These are phyloP conservation scores for Zaprionus ghesquierei DNA, from an alignment of 1,140 invertebrate genomes.

Conservation along the genomic window DNA sequence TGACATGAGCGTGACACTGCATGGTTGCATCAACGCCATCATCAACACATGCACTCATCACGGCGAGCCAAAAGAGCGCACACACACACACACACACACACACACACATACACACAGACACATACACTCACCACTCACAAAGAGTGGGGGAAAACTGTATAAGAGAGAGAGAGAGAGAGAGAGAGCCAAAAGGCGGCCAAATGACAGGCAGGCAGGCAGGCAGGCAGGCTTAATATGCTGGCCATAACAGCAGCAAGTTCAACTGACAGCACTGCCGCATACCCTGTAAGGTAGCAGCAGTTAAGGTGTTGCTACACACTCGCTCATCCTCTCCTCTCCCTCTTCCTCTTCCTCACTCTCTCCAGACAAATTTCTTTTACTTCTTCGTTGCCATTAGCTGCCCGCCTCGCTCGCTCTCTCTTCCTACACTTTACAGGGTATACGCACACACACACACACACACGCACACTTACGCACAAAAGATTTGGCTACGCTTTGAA, in stretches of 20 bases:
- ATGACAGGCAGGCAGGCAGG: not conserved
- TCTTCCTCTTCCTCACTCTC: not conserved
- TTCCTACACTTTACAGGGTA: not conserved
- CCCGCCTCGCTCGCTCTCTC: too few relatives aligned
- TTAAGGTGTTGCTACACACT: too few relatives aligned
- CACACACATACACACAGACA: not conserved
- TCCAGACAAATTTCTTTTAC: not conserved
- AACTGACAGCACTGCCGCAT: not conserved
- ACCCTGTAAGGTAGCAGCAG: not conserved
- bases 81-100: too few relatives aligned
- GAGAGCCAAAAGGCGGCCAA: not conserved
- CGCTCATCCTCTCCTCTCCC: too few relatives aligned
- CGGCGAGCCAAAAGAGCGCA: not conserved
- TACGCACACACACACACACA: not conserved
- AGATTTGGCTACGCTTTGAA: slow-evolving; percentile 8
- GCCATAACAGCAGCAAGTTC: not conserved
- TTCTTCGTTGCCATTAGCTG: not conserved
- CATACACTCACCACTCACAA: too few relatives aligned
- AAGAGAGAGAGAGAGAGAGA: not conserved
- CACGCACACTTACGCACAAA: too few relatives aligned
- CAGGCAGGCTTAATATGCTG: slow-evolving; percentile 18
- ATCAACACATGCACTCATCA: slow-evolving; percentile 68
- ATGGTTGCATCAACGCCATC: slow-evolving; percentile 71
- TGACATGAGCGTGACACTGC: slow-evolving; percentile 74
- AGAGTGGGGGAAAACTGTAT: not conserved